Conservation (phyloP, 2,113 vertebrate genomes). For the Stercorarius parasiticus region DNA sequence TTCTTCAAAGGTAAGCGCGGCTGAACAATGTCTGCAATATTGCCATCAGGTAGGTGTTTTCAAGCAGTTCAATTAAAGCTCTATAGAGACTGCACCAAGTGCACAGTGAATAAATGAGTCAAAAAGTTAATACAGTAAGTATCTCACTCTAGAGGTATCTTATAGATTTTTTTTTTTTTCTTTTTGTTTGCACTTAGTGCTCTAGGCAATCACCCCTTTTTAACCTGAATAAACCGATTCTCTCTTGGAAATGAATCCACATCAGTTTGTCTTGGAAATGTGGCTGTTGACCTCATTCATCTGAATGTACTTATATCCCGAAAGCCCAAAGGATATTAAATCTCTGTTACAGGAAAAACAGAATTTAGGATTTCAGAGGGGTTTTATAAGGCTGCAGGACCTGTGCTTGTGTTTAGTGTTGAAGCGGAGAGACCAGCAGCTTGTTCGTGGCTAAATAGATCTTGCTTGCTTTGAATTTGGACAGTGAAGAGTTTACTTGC, state of each 20-base stretch:
- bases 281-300: not conserved
- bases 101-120: not conserved
- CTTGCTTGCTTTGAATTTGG: not conserved
- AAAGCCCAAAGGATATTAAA: not conserved
- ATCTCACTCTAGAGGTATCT: not conserved
- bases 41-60: not conserved
- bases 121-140: not conserved
- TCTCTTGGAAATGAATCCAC: not conserved
- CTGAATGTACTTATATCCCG: not conserved
- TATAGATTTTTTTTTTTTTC: not conserved
- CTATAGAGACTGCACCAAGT: not conserved
- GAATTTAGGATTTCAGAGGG: not conserved
- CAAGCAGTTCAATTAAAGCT: not conserved
- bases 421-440: not conserved
- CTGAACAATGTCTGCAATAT: not conserved
- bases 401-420: not conserved
- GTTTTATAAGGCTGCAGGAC: not conserved
- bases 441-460: not conserved
- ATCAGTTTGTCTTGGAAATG: not conserved
- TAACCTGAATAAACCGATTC: not conserved
- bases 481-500: not conserved
- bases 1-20: conserved; percentile 89
- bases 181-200: not conserved
- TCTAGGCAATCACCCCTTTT: not conserved
- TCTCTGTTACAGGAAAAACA: not conserved